Percentiles rank a stretch among this genome's conserved stretches.
Evolutionary conservation across 1,140 invertebrate species (phyloP).

Genomic region (Steinernema feltiae): DNA sequence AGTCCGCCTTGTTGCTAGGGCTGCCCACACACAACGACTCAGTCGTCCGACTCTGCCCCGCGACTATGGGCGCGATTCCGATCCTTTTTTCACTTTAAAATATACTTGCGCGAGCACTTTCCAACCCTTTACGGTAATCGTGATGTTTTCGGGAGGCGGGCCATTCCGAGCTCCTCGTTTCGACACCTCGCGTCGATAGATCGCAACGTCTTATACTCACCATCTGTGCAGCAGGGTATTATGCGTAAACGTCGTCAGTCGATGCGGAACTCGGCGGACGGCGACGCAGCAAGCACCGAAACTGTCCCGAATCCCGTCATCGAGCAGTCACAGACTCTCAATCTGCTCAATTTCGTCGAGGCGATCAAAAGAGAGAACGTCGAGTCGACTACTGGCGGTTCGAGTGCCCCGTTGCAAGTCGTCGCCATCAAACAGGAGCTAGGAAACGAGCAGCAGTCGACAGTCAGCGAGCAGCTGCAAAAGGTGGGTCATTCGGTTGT

Average conservation of each 20-base stretch:
- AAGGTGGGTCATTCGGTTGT: neutral
- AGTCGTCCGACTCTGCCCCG: neutral
- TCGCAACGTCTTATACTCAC: no score
- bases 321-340: neutral
- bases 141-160: conserved; percentile 31
- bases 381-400: neutral
- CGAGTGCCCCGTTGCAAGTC: neutral
- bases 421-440: neutral
- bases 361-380: neutral
- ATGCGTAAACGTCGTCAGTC: neutral
- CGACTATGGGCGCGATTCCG: neutral
- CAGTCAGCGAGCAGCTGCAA: neutral
- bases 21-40: neutral
- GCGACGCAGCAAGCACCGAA: neutral
- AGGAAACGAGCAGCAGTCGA: neutral
- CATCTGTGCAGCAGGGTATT: no score
- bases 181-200: no score
- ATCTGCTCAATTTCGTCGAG: neutral
- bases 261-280: neutral
- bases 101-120: neutral
- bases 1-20: neutral
- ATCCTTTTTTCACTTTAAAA: conserved; percentile 10
- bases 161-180: conserved; percentile 33
- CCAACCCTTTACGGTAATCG: conserved; percentile 16
- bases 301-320: neutral